A percentile compares a stretch with the other conserved stretches of the same genome.
These are phyloP conservation scores for Trissolcus basalis DNA, from an alignment of 1,140 invertebrate species.

Conservation along the genomic window DNA sequence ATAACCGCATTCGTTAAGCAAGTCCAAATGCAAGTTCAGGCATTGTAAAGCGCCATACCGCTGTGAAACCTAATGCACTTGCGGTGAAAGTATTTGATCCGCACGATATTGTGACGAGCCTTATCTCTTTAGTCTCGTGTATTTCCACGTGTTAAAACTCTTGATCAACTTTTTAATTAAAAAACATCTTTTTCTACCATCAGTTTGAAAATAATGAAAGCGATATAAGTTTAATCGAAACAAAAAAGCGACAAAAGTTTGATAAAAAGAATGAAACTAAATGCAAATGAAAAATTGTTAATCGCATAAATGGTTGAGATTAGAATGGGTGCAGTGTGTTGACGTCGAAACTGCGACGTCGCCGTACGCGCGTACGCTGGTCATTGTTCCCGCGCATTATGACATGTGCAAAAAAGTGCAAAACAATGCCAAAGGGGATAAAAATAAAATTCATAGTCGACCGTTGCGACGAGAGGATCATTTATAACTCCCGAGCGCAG, in stretches of 20 bases:
- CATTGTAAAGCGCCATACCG: slow-evolving; percentile 20
- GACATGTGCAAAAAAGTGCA: slow-evolving; percentile 43
- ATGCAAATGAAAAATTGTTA: too few species aligned
- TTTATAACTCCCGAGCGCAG: slow-evolving; percentile 50
- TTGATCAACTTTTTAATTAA: too few species aligned
- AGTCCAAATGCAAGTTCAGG: slow-evolving; percentile 35
- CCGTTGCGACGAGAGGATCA: slow-evolving; percentile 57
- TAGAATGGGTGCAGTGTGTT: too few species aligned
- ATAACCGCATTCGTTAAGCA: slow-evolving; percentile 69
- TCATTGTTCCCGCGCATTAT: slow-evolving; percentile 54
- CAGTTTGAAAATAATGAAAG: too few species aligned
- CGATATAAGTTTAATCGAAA: too few species aligned
- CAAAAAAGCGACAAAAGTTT: too few species aligned
- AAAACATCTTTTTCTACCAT: too few species aligned
- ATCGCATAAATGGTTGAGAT: too few species aligned
- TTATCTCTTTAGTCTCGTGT: too few species aligned
- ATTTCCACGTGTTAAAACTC: too few species aligned
- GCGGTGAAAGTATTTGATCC: slow-evolving; percentile 19
- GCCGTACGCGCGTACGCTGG: slow-evolving; percentile 21
- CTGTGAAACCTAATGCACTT: slow-evolving; percentile 37
- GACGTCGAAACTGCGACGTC: slow-evolving; percentile 13
- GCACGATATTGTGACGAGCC: too few species aligned
- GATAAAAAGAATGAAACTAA: too few species aligned
- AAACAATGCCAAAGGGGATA: slow-evolving; percentile 37
- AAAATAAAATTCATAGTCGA: slow-evolving; percentile 68